Evolutionary conservation across 2,888 invertebrate genomes (phyloP).

Genomic region (Meganola albula): DNA sequence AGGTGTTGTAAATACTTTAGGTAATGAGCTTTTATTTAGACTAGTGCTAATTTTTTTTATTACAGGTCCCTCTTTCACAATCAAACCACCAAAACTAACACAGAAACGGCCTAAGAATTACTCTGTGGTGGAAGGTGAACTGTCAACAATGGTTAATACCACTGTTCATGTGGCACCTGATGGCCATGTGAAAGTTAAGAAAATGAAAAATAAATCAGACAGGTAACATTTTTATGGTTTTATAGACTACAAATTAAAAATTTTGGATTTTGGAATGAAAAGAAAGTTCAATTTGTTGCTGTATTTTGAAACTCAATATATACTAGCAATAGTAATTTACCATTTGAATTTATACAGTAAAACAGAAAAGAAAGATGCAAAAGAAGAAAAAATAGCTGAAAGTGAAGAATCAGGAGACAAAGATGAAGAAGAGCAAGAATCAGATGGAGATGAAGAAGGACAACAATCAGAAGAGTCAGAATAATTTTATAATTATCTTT

Average conservation of each 20-base stretch:
- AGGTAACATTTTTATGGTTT: conserved; percentile 13
- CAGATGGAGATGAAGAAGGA: conserved; percentile 9
- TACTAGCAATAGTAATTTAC: no score
- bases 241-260: no score
- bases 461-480: conserved; percentile 19
- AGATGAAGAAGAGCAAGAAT: conserved; percentile 16
- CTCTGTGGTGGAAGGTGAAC: conserved; percentile 75
- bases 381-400: conserved; percentile 11
- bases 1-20: no score
- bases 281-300: no score
- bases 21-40: no score
- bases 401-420: conserved; percentile 16
- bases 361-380: conserved; percentile 5
- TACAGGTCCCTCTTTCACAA: conserved; percentile 76
- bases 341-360: conserved; percentile 25
- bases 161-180: conserved; percentile 77
- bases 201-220: conserved; percentile 14
- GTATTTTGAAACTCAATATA: no score
- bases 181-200: conserved; percentile 69
- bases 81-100: conserved; percentile 65
- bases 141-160: conserved; percentile 74
- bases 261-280: no score
- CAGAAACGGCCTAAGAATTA: conserved; percentile 72
- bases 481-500: conserved; percentile 17
- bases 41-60: conserved; percentile 12